phyloP scores from a whole-genome alignment of 2,113 vertebrate species.

The Gallinago paraguaiae region DNA sequence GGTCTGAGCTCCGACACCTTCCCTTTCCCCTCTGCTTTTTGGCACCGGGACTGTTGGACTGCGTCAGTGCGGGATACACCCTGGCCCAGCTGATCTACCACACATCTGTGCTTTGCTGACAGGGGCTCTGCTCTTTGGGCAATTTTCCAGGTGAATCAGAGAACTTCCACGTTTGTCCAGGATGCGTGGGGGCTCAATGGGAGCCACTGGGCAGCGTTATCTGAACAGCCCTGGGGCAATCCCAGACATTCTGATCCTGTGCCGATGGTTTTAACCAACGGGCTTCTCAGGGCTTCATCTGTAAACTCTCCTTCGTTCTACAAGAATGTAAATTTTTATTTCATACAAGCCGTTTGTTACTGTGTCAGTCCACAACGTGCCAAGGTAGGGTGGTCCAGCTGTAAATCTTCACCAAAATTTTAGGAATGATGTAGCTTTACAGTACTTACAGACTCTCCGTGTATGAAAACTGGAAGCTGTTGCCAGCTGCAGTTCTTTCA shows the following conservation, averaged over 20 bases:
- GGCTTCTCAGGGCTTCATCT: not conserved
- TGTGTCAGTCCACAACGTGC: not conserved
- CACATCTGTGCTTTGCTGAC: not conserved
- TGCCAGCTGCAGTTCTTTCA: not conserved
- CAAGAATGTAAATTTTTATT: not conserved
- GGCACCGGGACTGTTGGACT: not conserved
- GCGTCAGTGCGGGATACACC: no score
- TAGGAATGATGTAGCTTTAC: not conserved
- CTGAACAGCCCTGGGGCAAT: not conserved
- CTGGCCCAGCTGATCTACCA: not conserved
- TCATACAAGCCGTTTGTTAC: not conserved
- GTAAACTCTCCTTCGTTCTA: not conserved
- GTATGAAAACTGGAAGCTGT: not conserved
- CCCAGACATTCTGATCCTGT: fast-evolving
- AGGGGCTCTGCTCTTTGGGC: not conserved
- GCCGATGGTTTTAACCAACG: not conserved
- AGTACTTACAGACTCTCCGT: not conserved
- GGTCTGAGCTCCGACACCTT: not conserved
- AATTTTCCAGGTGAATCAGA: not conserved
- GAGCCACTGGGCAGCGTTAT: not conserved
- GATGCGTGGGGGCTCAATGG: not conserved
- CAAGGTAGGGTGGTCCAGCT: not conserved
- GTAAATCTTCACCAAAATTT: not conserved
- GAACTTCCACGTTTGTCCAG: not conserved
- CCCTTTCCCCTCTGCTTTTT: not conserved